Base-by-base conservation (phyloP, 2,797 vertebrate genomes). In the Manis crassicaudata region DNA sequence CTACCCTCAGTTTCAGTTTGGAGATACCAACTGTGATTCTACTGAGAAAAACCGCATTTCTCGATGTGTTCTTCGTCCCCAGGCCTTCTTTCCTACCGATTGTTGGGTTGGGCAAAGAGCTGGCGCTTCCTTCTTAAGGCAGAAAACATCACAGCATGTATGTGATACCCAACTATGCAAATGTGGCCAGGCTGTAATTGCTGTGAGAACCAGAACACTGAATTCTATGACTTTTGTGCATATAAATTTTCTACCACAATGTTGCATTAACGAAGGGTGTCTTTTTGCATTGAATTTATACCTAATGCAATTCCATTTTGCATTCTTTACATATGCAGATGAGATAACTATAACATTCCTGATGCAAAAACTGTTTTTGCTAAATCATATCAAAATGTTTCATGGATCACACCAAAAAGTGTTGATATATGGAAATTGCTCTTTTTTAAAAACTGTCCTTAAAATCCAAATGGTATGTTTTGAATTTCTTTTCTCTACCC, bases 351-450 rank as follows among this genome's bases (percentile, higher is more conserved):
- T 94, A 97, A 97, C 46, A 76, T 96, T 96, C 97, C 97, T 95
- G 96, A 98, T 98, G 98, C 98, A 98, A 98, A 98, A 98, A 96
- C 97, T 98, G 97, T 98, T 98, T 98, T 98, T 98, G 98, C 98
- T 98, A 98, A 99, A 98, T 98, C 98, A 97, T 98, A 98, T 98
- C 98, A 98, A 98, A 98, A 98, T 98, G 98, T 98, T 98, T 98
- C 98, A 90, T 93, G 97, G 98, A 98, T 98, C 96, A 97, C 97
- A 97, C 97, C 98, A 93, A 97, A 98, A 98, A 98, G 92, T 98
- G 98, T 98, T 98, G 98, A 98, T 98, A 98, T 98, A 98, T 98
- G 98, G 98, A 98, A 99, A 98, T 98, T 98, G 98, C 97, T 97
- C 97, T 98, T 98, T 98, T 98, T 98, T 80, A 96, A 98, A 98